Conservation (phyloP, 2,797 vertebrate genomes). For the Melanotaenia trifasciata region DNA sequence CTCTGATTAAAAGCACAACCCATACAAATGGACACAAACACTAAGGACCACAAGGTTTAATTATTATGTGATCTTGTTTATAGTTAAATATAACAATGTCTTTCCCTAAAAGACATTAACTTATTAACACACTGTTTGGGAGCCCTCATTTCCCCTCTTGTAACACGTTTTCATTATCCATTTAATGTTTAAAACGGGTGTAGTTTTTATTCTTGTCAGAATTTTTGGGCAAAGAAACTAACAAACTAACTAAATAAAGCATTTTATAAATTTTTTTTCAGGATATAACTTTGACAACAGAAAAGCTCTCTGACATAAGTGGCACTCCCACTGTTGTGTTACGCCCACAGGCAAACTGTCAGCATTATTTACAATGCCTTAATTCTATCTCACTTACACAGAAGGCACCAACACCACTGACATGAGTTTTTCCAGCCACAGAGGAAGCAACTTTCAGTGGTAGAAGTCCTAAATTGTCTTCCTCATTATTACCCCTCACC, state of each 20-base stretch:
- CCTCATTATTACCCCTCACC: neutral
- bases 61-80: neutral
- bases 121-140: too few species aligned
- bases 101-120: neutral
- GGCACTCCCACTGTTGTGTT: slow-evolving; percentile 36
- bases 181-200: neutral
- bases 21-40: slow-evolving; percentile 9
- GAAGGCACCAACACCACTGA: neutral
- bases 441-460: slow-evolving; percentile 10
- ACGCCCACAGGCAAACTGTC: slow-evolving; percentile 40
- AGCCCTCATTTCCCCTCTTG: too few species aligned
- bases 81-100: neutral
- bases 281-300: neutral
- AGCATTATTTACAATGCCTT: slow-evolving; percentile 5
- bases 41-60: neutral
- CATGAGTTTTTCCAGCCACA: neutral
- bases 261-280: neutral
- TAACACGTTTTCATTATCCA: neutral
- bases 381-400: slow-evolving; percentile 5
- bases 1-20: neutral
- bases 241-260: neutral
- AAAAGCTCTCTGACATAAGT: slow-evolving; percentile 1
- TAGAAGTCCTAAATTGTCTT: neutral
- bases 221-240: neutral
- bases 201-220: neutral